phyloP scores from a whole-genome alignment of 2,113 vertebrate species.

The Marmota monax region DNA sequence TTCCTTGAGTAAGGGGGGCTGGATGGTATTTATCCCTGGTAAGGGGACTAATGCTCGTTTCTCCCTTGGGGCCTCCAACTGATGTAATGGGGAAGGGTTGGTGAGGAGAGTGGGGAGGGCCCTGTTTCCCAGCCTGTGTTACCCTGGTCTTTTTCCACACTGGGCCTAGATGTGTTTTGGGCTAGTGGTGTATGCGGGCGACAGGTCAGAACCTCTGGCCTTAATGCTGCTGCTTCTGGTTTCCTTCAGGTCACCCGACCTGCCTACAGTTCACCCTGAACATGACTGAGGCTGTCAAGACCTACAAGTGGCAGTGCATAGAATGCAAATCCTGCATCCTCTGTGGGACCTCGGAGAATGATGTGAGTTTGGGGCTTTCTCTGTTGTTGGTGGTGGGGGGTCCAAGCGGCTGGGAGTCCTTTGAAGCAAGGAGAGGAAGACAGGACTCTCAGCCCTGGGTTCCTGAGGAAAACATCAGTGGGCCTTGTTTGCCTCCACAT shows the following conservation, averaged over 20 bases:
- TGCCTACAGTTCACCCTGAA: conserved; percentile 99
- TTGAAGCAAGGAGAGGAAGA: not conserved
- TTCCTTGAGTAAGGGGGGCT: conserved; percentile 74
- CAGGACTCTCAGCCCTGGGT: not conserved
- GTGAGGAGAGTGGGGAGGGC: not conserved
- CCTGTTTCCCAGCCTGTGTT: no score
- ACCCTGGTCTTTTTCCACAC: not conserved
- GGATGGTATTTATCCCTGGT: conserved; percentile 82
- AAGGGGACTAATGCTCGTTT: conserved; percentile 85
- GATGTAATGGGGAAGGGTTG: conserved; percentile 63
- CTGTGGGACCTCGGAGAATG: conserved; percentile 98
- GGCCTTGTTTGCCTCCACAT: not conserved
- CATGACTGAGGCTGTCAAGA: conserved; percentile 98
- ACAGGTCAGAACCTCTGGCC: not conserved
- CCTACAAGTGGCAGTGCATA: conserved; percentile 99
- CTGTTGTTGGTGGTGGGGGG: not conserved
- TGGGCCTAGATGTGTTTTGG: not conserved
- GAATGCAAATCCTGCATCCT: conserved; percentile 99
- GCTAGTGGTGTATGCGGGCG: not conserved
- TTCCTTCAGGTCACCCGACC: conserved; percentile 95
- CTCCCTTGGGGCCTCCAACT: conserved; percentile 81
- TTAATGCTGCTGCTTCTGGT: conserved; percentile 79
- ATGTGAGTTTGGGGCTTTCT: conserved; percentile 89
- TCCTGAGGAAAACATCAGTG: not conserved
- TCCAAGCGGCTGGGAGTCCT: not conserved